Evolutionary conservation across 2,888 invertebrate species (phyloP), one percentile per base, ranked within the genome.

Genomic region (Drosophila prolongata): DNA sequence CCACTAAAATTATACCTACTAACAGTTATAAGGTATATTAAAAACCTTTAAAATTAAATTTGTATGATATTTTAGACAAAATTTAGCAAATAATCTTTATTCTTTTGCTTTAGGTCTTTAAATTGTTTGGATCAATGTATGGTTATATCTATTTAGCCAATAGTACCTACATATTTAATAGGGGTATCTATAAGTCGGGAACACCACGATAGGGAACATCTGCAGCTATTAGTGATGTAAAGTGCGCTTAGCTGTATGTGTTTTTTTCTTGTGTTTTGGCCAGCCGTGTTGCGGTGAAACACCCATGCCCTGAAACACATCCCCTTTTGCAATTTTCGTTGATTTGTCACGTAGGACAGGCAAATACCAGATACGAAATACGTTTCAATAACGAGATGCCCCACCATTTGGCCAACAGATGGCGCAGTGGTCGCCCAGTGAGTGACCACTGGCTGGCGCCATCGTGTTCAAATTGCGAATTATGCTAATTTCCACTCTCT

Each of bases 381-480:
- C 50, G 66, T 66, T 80, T 56, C 43, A 65, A 68, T 80, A 82
- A 85, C 83, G 77, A 77, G 59, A 66, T 38, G 24, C 56, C 66
- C 27, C 35, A 24, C 16, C 73, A 75, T 80, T 75, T 58, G 76
- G 38, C 65, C 75, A 69, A 54, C 79, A 83, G 83, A 76, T 87
- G 83, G 72, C 74, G 74, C 46, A 55, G 65, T 37, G 56, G 37
- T 30, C 11, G 52, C 11, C 44, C 53, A 34, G 43, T 54, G 64
- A 50, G 30, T 66, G 56, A 52, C 82, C 80, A 79, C 77, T 67
- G 75, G 50, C 60, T 62, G 68, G 65, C 76, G 73, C 50, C 77
- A 76, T 84, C 87, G 86, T 83, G 83, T 84, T 83, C 84, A 73
- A 87, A 71, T 79, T 68, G 72, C 73, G 75, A 81, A 83, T 83